Conservation (phyloP, 30 jellyfish, hydroid and myxozoan genomes). For the Cassiopea andromeda region DNA sequence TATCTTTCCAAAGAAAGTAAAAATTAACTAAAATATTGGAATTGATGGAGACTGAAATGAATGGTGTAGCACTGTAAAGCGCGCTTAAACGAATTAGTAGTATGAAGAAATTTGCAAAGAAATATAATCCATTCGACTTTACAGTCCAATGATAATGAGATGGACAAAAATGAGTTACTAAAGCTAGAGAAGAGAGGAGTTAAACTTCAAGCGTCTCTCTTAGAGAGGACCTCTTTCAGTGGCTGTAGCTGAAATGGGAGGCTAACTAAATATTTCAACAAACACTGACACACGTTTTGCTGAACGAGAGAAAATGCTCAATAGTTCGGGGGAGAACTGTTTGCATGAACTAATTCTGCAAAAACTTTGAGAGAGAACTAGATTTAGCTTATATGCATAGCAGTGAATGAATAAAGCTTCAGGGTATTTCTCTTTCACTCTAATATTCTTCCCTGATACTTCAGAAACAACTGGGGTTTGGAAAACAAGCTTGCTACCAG, state of each 20-base stretch:
- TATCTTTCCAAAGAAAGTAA: too few relatives aligned
- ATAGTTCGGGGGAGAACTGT: constrained; percentile 12
- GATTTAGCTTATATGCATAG: constrained; percentile 54
- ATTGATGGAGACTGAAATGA: too few relatives aligned
- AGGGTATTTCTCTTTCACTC: constrained; percentile 29
- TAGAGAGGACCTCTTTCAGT: too few relatives aligned
- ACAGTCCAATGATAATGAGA: too few relatives aligned
- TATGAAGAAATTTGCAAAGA: too few relatives aligned
- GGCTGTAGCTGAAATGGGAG: constrained; percentile 19
- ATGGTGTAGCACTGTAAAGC: too few relatives aligned
- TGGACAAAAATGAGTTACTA: too few relatives aligned
- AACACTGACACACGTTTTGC: constrained; percentile 26
- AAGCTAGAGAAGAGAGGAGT: too few relatives aligned
- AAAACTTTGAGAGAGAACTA: constrained; percentile 1
- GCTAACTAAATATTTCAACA: not conserved
- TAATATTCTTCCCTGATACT: constrained; percentile 14
- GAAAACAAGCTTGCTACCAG: constrained; percentile 54
- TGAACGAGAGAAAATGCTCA: constrained; percentile 29
- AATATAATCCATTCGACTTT: too few relatives aligned
- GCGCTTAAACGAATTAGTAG: too few relatives aligned
- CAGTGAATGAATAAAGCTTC: constrained; percentile 54
- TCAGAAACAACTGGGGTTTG: constrained; percentile 40
- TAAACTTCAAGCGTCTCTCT: too few relatives aligned
- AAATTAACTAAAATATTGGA: too few relatives aligned
- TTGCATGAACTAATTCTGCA: constrained; percentile 10